A percentile compares a stretch with the other conserved stretches of the same genome.
Conservation (phyloP, 2,113 vertebrate genomes). For the Brachirus orientalis region DNA sequence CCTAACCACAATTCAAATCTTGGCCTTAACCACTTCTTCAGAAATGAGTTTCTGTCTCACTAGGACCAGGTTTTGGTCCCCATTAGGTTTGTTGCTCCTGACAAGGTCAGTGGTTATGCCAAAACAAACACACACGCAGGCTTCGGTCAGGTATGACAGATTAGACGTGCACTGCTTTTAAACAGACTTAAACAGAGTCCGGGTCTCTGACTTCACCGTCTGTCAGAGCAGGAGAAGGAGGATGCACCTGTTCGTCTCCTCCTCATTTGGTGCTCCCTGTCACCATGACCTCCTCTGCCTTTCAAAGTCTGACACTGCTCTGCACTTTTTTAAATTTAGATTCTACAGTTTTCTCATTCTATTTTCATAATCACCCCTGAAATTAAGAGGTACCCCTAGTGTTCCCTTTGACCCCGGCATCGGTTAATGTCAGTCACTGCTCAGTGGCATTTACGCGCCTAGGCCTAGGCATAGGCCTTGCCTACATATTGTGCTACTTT, state of each 20-base stretch:
- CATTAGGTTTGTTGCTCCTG: too few relatives aligned
- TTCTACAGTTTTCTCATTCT: too few relatives aligned
- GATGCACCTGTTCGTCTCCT: neutral
- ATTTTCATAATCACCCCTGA: neutral
- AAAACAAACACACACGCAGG: slow-evolving; percentile 18
- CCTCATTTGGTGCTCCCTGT: slow-evolving; percentile 8
- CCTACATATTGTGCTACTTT: slow-evolving; percentile 67
- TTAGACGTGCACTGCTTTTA: slow-evolving; percentile 50
- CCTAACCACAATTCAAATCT: too few relatives aligned
- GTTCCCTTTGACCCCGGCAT: slow-evolving; percentile 32
- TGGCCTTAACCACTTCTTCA: too few relatives aligned
- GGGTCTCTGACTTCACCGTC: slow-evolving; percentile 29
- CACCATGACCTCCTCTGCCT: slow-evolving; percentile 19
- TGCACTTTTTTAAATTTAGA: neutral
- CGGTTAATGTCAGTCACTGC: neutral
- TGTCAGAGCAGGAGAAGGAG: slow-evolving; percentile 10
- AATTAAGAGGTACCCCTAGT: too few relatives aligned
- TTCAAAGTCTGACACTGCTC: neutral
- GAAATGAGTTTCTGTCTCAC: too few relatives aligned
- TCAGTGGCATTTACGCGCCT: neutral
- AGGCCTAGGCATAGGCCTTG: too few relatives aligned
- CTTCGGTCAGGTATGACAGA: slow-evolving; percentile 32
- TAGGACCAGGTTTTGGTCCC: too few relatives aligned
- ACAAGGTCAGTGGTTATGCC: too few relatives aligned
- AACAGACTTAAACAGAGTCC: slow-evolving; percentile 43